Conservation (phyloP, 2,888 invertebrate genomes). For the Acanthosoma haemorrhoidale region DNA sequence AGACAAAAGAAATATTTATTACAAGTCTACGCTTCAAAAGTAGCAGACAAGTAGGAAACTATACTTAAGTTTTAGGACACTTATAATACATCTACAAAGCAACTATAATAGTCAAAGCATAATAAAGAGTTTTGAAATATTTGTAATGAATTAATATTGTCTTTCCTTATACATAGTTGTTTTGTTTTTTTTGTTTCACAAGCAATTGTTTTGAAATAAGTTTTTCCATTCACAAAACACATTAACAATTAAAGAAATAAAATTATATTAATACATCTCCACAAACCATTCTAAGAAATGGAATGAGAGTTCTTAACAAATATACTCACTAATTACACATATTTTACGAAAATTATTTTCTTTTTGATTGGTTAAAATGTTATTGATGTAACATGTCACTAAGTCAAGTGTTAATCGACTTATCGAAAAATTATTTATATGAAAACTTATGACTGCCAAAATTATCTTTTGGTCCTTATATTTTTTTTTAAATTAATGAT, state of each 20-base stretch:
- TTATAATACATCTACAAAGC: constrained; percentile 18
- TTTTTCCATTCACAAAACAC: background rate
- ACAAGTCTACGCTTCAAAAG: background rate
- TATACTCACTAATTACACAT: background rate
- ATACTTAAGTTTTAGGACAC: constrained; percentile 3
- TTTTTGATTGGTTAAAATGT: background rate
- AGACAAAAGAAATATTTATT: constrained; percentile 9
- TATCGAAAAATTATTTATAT: background rate
- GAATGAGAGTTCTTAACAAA: background rate
- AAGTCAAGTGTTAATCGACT: background rate
- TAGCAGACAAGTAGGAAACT: constrained; percentile 3
- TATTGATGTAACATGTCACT: background rate
- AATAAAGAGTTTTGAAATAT: background rate
- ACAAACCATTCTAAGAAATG: background rate
- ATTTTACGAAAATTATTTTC: background rate
- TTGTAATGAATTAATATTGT: constrained; percentile 12
- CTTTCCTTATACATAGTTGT: background rate
- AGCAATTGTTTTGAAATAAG: background rate
- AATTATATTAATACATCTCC: background rate
- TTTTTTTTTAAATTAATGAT: background rate
- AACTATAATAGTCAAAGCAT: constrained; percentile 13
- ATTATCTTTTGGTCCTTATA: background rate
- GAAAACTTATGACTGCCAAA: background rate
- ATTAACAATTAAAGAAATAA: background rate
- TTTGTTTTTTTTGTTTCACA: background rate